Evolutionary conservation across 2,797 vertebrate species (phyloP).

Genomic region (Coracias cyanogaster): DNA sequence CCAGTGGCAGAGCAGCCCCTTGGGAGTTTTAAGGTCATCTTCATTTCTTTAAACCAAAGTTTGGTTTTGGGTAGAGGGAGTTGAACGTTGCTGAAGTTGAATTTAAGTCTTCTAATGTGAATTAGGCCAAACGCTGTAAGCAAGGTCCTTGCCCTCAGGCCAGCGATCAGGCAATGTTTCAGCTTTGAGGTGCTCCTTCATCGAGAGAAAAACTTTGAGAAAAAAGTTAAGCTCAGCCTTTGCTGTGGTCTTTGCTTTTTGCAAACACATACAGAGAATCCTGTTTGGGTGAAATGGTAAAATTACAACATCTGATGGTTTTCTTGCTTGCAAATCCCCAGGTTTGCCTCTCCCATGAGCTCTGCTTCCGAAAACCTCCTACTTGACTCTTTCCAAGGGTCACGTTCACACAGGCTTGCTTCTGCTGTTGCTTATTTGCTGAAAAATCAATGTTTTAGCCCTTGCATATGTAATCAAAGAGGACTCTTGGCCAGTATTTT

Average conservation of each 20-base stretch:
- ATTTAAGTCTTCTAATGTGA: background rate
- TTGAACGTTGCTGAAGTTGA: background rate
- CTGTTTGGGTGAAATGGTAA: background rate
- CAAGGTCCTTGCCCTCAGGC: background rate
- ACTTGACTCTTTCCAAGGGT: background rate
- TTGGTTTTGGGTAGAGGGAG: background rate
- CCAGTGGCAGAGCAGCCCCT: background rate
- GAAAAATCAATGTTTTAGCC: background rate
- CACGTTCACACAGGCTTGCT: background rate
- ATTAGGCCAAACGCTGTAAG: background rate
- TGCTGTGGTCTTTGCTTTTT: background rate
- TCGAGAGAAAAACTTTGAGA: background rate
- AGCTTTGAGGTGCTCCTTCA: background rate
- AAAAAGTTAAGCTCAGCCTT: background rate
- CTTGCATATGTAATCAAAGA: background rate
- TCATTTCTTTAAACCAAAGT: background rate
- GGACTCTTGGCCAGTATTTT: background rate
- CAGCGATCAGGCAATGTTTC: fast-evolving
- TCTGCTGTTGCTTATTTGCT: background rate
- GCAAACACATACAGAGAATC: background rate
- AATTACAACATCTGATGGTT: background rate
- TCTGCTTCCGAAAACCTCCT: background rate
- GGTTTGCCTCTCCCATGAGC: background rate
- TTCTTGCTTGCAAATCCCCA: background rate
- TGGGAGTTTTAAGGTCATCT: background rate